phyloP scores from a whole-genome alignment of 2,113 vertebrate species.

The Otolemur garnettii region DNA sequence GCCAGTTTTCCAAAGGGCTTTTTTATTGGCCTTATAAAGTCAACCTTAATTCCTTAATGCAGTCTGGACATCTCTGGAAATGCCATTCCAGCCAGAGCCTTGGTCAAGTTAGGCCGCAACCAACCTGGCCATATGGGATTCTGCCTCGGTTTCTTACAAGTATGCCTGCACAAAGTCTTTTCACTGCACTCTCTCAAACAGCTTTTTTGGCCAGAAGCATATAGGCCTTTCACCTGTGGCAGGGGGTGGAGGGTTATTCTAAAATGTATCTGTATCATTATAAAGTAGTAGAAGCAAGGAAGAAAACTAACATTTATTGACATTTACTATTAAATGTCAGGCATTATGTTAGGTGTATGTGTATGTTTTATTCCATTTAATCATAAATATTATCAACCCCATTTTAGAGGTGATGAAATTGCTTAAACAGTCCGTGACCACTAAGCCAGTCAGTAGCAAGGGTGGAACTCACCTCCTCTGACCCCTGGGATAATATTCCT shows the following conservation, averaged over 20 bases:
- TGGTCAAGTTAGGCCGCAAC: too few relatives aligned
- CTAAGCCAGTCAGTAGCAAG: not conserved
- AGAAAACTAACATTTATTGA: not conserved
- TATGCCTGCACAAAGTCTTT: too few relatives aligned
- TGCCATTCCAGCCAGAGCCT: too few relatives aligned
- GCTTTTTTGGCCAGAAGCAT: too few relatives aligned
- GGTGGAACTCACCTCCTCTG: not conserved
- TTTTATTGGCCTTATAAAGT: too few relatives aligned
- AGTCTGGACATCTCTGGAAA: too few relatives aligned
- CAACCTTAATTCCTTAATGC: too few relatives aligned
- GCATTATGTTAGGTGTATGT: not conserved
- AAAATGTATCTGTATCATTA: not conserved
- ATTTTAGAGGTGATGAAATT: constrained; percentile 22
- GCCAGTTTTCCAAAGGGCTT: too few relatives aligned
- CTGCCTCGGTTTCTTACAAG: too few relatives aligned
- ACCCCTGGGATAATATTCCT: not conserved
- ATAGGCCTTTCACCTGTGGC: not conserved
- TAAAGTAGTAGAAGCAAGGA: constrained; percentile 3
- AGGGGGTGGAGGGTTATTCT: not conserved
- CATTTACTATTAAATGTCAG: constrained; percentile 35
- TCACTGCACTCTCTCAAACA: too few relatives aligned
- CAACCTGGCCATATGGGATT: too few relatives aligned
- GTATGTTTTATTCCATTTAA: not conserved
- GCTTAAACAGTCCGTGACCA: not conserved
- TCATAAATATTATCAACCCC: not conserved